Evolutionary conservation across 2,888 invertebrate species (phyloP).

Genomic region (Zygogramma bicolorata): DNA sequence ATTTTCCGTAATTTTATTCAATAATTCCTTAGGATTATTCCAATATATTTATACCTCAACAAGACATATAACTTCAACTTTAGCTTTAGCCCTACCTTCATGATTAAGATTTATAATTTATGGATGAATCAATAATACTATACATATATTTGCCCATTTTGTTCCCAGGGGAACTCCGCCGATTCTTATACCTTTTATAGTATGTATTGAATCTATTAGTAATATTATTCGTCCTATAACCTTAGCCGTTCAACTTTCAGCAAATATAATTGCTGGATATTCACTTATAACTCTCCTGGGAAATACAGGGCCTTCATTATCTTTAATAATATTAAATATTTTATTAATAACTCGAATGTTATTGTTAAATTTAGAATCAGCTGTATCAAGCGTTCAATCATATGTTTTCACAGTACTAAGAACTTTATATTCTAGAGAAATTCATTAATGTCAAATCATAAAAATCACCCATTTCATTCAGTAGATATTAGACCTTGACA

Average conservation of each 20-base stretch:
- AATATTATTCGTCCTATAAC: constrained; percentile 74
- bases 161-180: constrained; percentile 76
- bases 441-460: constrained; percentile 68
- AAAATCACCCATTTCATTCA: constrained; percentile 75
- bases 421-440: constrained; percentile 78
- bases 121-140: no score
- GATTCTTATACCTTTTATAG: constrained; percentile 78
- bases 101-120: no score
- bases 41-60: no score
- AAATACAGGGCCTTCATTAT: constrained; percentile 31
- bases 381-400: constrained; percentile 75
- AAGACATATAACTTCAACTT: no score
- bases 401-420: constrained; percentile 76
- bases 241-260: constrained; percentile 24
- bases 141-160: no score
- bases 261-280: not conserved
- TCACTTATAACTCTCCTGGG: not conserved
- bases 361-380: constrained; percentile 71
- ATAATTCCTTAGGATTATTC: no score
- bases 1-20: no score
- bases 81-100: no score
- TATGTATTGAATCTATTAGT: constrained; percentile 80
- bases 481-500: constrained; percentile 77
- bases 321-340: constrained; percentile 51
- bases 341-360: constrained; percentile 52